phyloP scores from a whole-genome alignment of 1,140 invertebrate genomes.

The Dinoponera quadriceps region DNA sequence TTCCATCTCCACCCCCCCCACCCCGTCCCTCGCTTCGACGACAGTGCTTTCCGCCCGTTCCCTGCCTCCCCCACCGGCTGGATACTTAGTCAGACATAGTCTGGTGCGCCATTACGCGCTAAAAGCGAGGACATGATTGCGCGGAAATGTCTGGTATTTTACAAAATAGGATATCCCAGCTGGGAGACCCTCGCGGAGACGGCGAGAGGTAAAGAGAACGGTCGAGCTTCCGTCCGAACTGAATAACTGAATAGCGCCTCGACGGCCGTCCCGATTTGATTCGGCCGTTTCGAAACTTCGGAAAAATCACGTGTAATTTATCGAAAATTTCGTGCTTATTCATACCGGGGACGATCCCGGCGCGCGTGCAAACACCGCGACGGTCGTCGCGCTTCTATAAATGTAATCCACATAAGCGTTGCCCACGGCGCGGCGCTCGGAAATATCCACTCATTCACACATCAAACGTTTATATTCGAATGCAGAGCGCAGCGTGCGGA shows the following conservation, averaged over 20 bases:
- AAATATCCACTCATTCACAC: slow-evolving; percentile 57
- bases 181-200: slow-evolving; percentile 7
- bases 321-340: slow-evolving; percentile 50
- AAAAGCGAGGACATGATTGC: slow-evolving; percentile 65
- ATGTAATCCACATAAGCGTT: slow-evolving; percentile 51
- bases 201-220: slow-evolving; percentile 2
- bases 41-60: slow-evolving; percentile 39
- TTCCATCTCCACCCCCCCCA: slow-evolving; percentile 47
- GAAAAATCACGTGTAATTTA: slow-evolving; percentile 49
- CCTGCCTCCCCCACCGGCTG: neutral
- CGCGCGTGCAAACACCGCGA: slow-evolving; percentile 20
- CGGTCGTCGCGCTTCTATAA: slow-evolving; percentile 8
- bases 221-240: slow-evolving; percentile 16
- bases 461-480: slow-evolving; percentile 71
- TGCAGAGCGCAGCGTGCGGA: slow-evolving; percentile 35
- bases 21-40: slow-evolving; percentile 31
- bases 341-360: neutral
- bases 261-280: slow-evolving; percentile 24
- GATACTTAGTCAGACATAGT: slow-evolving; percentile 56
- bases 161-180: slow-evolving; percentile 57
- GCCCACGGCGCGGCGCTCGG: neutral
- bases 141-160: slow-evolving; percentile 60
- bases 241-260: slow-evolving; percentile 15
- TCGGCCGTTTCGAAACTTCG: slow-evolving; percentile 31
- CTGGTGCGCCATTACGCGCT: slow-evolving; percentile 50